Evolutionary conservation across 2,888 invertebrate species (phyloP).

Genomic region (Epinotia bilunana): DNA sequence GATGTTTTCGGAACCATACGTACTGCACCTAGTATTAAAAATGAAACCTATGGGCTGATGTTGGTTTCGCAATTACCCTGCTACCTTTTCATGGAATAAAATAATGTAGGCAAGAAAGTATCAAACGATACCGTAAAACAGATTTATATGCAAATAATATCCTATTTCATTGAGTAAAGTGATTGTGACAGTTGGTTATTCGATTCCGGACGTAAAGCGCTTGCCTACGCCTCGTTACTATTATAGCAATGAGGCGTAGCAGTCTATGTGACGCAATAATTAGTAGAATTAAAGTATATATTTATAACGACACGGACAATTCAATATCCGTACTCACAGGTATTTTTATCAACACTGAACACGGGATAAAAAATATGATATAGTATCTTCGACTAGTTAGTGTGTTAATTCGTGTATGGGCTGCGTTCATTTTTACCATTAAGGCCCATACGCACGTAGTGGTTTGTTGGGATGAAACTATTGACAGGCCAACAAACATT

Average conservation of each 20-base stretch:
- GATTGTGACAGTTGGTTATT: conserved; percentile 17
- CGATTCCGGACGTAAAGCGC: conserved; percentile 11
- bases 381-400: conserved; percentile 3
- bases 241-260: background rate
- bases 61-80: no score
- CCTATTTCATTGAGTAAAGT: conserved; percentile 18
- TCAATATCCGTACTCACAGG: conserved; percentile 25
- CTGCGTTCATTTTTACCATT: no score
- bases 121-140: background rate
- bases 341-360: conserved; percentile 33
- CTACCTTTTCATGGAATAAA: no score
- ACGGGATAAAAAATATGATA: conserved; percentile 20
- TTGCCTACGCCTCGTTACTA: conserved; percentile 30
- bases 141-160: conserved; percentile 23
- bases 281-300: conserved; percentile 23
- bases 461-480: no score
- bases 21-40: no score
- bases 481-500: no score
- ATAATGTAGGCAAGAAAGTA: background rate
- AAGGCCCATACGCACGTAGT: no score
- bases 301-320: conserved; percentile 21
- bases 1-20: no score
- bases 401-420: background rate
- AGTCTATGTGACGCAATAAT: conserved; percentile 35
- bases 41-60: no score